Conservation (phyloP, 2,888 invertebrate species). For the Meiosimyza platycephala region DNA sequence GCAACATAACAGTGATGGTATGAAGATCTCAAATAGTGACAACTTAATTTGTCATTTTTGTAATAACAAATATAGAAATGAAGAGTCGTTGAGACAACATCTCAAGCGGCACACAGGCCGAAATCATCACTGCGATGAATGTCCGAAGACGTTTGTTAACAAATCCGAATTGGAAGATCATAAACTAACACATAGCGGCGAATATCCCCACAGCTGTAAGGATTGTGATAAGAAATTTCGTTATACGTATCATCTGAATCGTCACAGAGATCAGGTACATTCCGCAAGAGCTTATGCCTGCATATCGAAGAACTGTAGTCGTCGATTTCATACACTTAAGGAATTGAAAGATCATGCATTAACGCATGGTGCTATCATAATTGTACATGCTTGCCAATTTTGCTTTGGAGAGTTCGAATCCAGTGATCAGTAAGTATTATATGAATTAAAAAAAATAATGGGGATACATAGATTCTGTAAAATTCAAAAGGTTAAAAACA, state of each 20-base stretch:
- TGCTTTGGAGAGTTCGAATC: slow-evolving; percentile 53
- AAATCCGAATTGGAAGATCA: slow-evolving; percentile 49
- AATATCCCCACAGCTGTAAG: slow-evolving; percentile 49
- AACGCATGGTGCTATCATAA: slow-evolving; percentile 44
- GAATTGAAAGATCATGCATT: slow-evolving; percentile 50
- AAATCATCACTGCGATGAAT: slow-evolving; percentile 48
- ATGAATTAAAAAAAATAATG: too few species aligned
- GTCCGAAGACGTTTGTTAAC: slow-evolving; percentile 48
- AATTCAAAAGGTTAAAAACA: too few species aligned
- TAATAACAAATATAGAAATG: slow-evolving; percentile 52
- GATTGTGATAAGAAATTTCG: slow-evolving; percentile 54
- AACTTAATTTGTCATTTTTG: slow-evolving; percentile 55
- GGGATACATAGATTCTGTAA: too few species aligned
- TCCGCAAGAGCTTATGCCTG: slow-evolving; percentile 46
- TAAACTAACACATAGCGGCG: slow-evolving; percentile 42
- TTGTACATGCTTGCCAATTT: slow-evolving; percentile 52
- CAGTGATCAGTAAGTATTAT: slow-evolving; percentile 51
- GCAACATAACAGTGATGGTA: slow-evolving; percentile 16
- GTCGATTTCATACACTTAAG: slow-evolving; percentile 46
- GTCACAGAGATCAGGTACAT: slow-evolving; percentile 55
- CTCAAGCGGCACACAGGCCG: slow-evolving; percentile 52
- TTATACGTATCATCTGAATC: slow-evolving; percentile 56
- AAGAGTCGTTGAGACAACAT: slow-evolving; percentile 54
- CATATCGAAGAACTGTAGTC: slow-evolving; percentile 46
- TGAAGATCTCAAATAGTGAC: background rate